Evolutionary conservation across 2,113 vertebrate species (phyloP).

Genomic region (Tauraco erythrolophus): DNA sequence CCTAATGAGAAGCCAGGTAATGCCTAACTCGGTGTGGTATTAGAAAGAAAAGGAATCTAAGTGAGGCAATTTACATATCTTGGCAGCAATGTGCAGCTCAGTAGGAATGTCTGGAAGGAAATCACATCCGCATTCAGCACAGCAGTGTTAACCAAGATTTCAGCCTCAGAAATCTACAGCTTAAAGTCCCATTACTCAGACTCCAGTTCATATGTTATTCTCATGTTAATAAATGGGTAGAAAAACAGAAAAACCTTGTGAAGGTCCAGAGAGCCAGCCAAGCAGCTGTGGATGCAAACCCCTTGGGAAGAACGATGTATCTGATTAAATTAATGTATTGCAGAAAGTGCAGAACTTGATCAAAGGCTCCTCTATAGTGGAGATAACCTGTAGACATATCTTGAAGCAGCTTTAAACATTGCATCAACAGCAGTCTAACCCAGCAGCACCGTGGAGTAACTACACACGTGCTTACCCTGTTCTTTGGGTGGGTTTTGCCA

Average conservation of each 20-base stretch:
- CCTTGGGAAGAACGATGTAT: not conserved
- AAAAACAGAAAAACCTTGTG: not conserved
- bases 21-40: not conserved
- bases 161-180: constrained; percentile 23
- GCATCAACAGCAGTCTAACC: not conserved
- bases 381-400: not conserved
- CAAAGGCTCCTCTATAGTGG: not conserved
- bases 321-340: not conserved
- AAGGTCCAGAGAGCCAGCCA: not conserved
- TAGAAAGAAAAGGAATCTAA: constrained; percentile 51
- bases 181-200: not conserved
- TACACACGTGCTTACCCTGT: not conserved
- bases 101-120: constrained; percentile 63
- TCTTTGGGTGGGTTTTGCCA: not conserved
- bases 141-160: constrained; percentile 32
- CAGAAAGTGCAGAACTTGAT: not conserved
- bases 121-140: constrained; percentile 42
- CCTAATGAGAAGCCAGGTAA: constrained; percentile 35
- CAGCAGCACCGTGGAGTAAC: not conserved
- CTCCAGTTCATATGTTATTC: not conserved
- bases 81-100: constrained; percentile 33
- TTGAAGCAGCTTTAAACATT: not conserved
- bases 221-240: not conserved
- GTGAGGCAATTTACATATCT: constrained; percentile 52
- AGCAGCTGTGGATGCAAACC: not conserved